Evolutionary conservation across 2,797 vertebrate species (phyloP), one percentile per base, ranked within the genome.

Genomic region (Tympanoctomys barrerae): DNA sequence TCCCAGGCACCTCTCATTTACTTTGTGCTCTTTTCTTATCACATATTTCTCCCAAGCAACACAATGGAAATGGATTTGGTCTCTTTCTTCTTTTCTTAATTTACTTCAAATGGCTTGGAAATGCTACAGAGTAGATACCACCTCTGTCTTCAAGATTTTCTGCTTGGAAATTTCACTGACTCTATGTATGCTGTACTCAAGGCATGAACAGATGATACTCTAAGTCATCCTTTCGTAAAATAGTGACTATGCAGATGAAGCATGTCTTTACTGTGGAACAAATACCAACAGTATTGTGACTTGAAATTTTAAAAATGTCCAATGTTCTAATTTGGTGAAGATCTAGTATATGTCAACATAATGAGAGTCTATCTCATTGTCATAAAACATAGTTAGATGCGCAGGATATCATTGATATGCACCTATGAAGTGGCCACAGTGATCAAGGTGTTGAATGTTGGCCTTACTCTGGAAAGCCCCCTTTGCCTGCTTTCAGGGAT

Each of bases 31-130:
- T 94, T 78, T 79, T 62, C 70, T 52, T 86, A 66, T 75, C 36
- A 71, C 14, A 10, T n/a, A 59, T 39, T 16, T 87, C 77, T 92
- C 83, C 59, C 18, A 94, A 94, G 36, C 2, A 79, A 83, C 21
- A 19, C 14, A 87, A 42, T 62, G 31, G 54, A 90, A 89, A 94
- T 4, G 90, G 87, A 95, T 82, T 62, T 70, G 86, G 19, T 31
- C 57, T 88, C 73, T 89, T 62, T 92, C 70, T 82, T 52, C 1
- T 13, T 85, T 79, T 59, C 22, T 89, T 93, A 91, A 87, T 91
- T 91, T 89, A 93, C 81, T 91, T 85, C 26, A 91, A 94, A 84
- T 6, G 62, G 33, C 42, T 54, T 91, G 33, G 26, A 85, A 28
- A 82, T 64, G 18, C 31, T 81, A 71, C 0, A 31, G 21, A 83